phyloP scores from a whole-genome alignment of 2,888 invertebrate genomes.

The Invenusta paracnida region DNA sequence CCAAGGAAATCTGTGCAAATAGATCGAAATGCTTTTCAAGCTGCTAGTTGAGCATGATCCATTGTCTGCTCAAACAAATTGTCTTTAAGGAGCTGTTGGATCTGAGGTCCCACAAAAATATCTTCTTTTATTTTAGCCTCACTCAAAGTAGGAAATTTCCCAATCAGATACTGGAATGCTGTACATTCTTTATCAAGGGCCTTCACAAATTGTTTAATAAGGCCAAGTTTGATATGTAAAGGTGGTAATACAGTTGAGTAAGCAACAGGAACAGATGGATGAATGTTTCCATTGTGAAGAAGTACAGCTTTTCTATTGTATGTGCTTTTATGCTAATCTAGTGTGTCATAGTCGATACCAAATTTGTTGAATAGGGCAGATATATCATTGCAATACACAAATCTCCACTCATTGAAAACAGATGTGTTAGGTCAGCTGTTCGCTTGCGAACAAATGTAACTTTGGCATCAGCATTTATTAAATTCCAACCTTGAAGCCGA shows the following conservation, averaged over 20 bases:
- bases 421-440: conserved; percentile 12
- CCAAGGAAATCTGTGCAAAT: not conserved
- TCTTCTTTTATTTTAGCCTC: not conserved
- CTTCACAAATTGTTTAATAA: not conserved
- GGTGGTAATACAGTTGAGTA: not conserved
- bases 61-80: not conserved
- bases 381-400: conserved; percentile 20
- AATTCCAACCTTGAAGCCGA: not conserved
- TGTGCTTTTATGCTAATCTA: not conserved
- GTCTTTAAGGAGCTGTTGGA: not conserved
- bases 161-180: not conserved
- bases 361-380: conserved; percentile 24
- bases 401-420: conserved; percentile 17
- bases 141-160: not conserved
- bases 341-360: not conserved
- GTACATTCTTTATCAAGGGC: not conserved
- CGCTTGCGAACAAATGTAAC: not conserved
- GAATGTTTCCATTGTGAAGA: conserved; percentile 10
- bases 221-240: not conserved
- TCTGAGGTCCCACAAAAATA: not conserved
- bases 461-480: conserved; percentile 9
- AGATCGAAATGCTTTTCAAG: not conserved
- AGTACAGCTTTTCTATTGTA: not conserved
- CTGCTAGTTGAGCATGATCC: not conserved
- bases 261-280: not conserved